Base-by-base conservation (phyloP, 2,113 vertebrate species). In the Poeciliopsis turrubarensis region DNA sequence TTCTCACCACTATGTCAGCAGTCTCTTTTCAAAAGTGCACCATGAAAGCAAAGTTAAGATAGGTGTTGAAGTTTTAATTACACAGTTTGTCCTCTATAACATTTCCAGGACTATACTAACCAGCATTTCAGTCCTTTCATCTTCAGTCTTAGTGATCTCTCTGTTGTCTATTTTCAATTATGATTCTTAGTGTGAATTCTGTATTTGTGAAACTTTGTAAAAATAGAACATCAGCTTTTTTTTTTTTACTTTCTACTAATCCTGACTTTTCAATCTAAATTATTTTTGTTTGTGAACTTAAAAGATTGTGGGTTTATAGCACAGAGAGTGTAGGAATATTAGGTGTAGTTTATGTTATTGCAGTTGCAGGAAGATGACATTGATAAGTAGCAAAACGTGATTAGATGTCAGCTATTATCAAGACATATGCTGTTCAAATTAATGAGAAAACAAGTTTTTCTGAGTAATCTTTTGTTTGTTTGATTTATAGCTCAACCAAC, bases 401-500 rank as follows among this genome's bases (percentile, higher is more conserved):
- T 41, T 7, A 51, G 2, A 17, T 44, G 30, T 37, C 13, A n/a
- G 32, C n/a, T 11, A 17, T 70, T 61, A 10, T 47, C 17, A 3
- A 65, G 51, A 54, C 47, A 60, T 31, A 60, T 31, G 29, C 32
- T 47, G 0, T 26, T 17, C 29, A 47, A 47, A 19, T 47, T 47
- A 1, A 17, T 51, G 57, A 62, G 57, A 60, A 22, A 7, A 15
- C 51, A 26, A 39, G 57, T 54, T 76, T 71, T 60, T 0, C 25
- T 27, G 30, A 75, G 2, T n/a, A 60, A 61, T 64, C 19, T 26
- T 22, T 57, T 30, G 7, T 4, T 30, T 78, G 26, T 71, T 4
- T 78, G 8, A 79, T 70, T 69, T 78, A 14, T 64, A 95, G 95
- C 92, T 19, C 95, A 94, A 77, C 92, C 95, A 84, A 89, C 95